Conservation (phyloP, 2,888 invertebrate species). For the Stenolophus ochropezus region DNA sequence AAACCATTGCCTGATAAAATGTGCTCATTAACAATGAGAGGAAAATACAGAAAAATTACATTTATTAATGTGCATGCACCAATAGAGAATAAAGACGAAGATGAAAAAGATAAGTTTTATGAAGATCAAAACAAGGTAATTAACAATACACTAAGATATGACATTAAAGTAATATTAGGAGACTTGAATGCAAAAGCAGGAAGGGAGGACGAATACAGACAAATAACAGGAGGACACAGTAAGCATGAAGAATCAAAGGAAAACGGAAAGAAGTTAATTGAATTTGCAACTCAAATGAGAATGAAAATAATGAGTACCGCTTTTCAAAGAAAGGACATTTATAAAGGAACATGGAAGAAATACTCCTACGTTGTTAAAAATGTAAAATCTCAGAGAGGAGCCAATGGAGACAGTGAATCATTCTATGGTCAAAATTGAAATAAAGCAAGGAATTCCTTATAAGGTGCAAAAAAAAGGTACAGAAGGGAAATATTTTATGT, state of each 20-base stretch:
- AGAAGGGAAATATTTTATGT: not conserved
- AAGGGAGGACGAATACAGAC: not conserved
- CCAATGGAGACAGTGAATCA: not conserved
- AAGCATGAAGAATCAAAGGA: not conserved
- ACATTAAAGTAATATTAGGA: not conserved
- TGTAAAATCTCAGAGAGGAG: not conserved
- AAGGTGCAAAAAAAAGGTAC: not conserved
- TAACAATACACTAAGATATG: not conserved
- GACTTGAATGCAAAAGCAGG: not conserved
- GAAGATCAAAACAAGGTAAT: not conserved
- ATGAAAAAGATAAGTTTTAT: not conserved
- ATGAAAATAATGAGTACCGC: not conserved
- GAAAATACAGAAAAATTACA: not conserved
- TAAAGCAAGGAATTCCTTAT: not conserved
- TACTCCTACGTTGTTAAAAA: not conserved
- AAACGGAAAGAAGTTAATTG: not conserved
- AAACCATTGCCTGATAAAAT: not conserved
- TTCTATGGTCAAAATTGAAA: not conserved
- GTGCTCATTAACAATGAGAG: not conserved
- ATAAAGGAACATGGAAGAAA: not conserved
- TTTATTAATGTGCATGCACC: not conserved
- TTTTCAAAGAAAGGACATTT: not conserved
- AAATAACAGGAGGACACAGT: not conserved
- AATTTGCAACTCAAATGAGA: not conserved
- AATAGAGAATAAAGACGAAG: not conserved